Evolutionary conservation across 2,113 vertebrate species (phyloP), one percentile per base, ranked within the genome.

Genomic region (Atractosteus spatula): DNA sequence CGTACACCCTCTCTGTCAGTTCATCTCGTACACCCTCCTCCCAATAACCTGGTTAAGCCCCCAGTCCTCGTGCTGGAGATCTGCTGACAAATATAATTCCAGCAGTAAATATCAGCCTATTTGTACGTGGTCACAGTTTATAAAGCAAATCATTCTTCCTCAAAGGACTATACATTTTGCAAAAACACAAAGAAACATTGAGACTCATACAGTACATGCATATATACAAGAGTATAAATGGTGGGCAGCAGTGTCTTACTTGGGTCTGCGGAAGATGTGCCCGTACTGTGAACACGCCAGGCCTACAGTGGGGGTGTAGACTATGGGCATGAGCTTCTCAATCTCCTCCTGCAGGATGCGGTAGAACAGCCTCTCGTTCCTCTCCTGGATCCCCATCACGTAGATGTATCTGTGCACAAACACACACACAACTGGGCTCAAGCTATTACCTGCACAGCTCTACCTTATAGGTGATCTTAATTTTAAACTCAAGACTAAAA

Each of bases 261-360:
- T 98, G 51, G 97, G 97, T 79, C 96, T 92, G 77, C 97, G 91
- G 82, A 99, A 99, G 82, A 99, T 99, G 84, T 98, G 96, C 11
- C 97, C 97, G 1, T 99, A 99, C n/a, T 97, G 96, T 14, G 95
- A 91, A 78, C 97, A 99, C 71, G 97, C 97, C 59, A 99, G 90
- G 10, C 97, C 97, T 2, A 99, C 97, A 0, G 97, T 99, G 0
- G 97, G 97, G 0, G 97, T 99, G 82, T 99, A 99, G 0, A 99
- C 97, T 14, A 99, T 98, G 0, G 97, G 97, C 97, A 99, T 95
- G 1, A 99, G 42, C 17, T 85, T 89, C 81, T 99, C 97, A 0
- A 99, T 98, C 44, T 98, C 96, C 55, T 96, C 97, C 89, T 96
- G 95, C 56, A 99, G 79, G 51, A 99, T 90, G 5, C 96, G 84